These are phyloP conservation scores for Sphyrna mokarran DNA, from an alignment of 2,113 vertebrate species.

Conservation along the genomic window DNA sequence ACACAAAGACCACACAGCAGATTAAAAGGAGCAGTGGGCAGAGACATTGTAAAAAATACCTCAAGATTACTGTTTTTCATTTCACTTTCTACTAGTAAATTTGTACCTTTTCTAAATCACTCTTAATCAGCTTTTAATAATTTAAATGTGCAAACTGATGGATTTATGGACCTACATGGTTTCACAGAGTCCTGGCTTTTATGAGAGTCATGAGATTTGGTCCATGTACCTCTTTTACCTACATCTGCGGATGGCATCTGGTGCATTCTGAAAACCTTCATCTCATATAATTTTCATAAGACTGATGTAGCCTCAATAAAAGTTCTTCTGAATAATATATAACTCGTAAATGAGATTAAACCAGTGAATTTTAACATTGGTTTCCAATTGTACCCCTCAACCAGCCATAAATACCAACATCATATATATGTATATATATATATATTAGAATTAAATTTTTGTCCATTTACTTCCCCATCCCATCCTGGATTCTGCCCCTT, in stretches of 20 bases:
- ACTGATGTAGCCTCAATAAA: background rate
- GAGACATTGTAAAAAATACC: background rate
- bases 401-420: background rate
- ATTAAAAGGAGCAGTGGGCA: background rate
- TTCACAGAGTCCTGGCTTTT: background rate
- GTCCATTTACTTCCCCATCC: background rate
- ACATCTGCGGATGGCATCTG: background rate
- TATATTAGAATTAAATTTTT: background rate
- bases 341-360: background rate
- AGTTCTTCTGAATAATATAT: background rate
- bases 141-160: background rate
- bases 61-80: background rate
- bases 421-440: background rate
- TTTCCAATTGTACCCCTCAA: background rate
- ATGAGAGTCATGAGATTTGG: background rate
- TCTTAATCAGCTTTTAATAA: background rate
- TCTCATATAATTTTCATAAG: slow-evolving; percentile 3
- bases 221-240: background rate
- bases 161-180: background rate
- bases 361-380: background rate
- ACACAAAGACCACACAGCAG: background rate
- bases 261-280: background rate
- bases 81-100: background rate
- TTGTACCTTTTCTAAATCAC: background rate
- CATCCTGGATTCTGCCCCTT: background rate